Base-by-base conservation (phyloP, 1,140 invertebrate species). In the Bathynomus jamesi region DNA sequence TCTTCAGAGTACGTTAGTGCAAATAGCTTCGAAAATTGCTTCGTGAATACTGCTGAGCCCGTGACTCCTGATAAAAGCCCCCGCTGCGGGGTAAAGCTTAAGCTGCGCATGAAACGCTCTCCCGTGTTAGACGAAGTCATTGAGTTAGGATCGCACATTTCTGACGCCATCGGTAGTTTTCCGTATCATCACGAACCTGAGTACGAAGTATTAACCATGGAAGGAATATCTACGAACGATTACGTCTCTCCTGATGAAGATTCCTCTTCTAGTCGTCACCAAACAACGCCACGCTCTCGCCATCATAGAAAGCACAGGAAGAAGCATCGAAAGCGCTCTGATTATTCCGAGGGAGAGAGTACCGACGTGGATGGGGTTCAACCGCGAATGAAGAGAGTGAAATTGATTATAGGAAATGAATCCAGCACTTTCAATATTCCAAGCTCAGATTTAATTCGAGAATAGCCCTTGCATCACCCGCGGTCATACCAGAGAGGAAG, bases 81-180 rank as follows among this genome's bases (percentile, higher is more conserved):
- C 10, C 66, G 72, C 10, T 66, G 64, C 46, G 84, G 89, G 13
- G 81, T 93, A 17, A 93, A 93, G 78, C 79, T 95, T 40, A 94
- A 91, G 0, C 80, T 95, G 17, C 85, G 91, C 4, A 91, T 94
- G 86, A 93, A 93, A 80, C 87, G 92, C 27, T 93, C 91, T 65
- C 91, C 91, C 0, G 88, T 93, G 69, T 80, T 92, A 17, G 92
- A 94, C 79, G 91, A 94, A 76, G 87, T 92, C 0, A 90, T 92
- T 73, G 91, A 93, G 81, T 89, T 90, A 13, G 91, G 91, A 7
- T 90, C 87, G 69, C 75, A 74, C 64, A 70, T 72, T 27, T 64
- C 76, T 21, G 60, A 88, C 86, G 71, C 69, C 8, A 53, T 53
- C 13, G 40, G 40, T 21, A 11, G 21, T 53, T 53, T 53, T 53